Conservation (phyloP, 1,140 invertebrate genomes). For the Melitaea cinxia region DNA sequence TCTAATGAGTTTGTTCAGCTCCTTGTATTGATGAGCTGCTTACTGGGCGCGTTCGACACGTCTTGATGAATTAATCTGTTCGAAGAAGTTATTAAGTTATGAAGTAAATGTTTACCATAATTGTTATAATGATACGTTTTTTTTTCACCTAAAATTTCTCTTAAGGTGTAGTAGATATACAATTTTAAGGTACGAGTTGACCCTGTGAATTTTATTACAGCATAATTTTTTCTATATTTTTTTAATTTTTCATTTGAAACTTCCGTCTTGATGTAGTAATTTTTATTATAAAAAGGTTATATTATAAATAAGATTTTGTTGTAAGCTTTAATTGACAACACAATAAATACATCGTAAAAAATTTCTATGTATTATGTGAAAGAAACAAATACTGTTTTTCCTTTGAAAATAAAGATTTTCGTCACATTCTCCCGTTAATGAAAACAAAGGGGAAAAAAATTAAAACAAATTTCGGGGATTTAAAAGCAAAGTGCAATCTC, state of each 20-base stretch:
- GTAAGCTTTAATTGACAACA: too few species aligned
- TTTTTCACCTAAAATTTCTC: too few species aligned
- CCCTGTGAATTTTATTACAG: too few species aligned
- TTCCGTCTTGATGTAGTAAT: too few species aligned
- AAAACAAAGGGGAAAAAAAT: constrained; percentile 22
- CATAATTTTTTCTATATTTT: too few species aligned
- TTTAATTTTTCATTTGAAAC: too few species aligned
- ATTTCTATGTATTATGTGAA: neutral
- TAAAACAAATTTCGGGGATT: constrained; percentile 36
- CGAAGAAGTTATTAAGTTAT: neutral
- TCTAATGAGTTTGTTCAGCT: constrained; percentile 68
- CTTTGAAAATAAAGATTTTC: neutral
- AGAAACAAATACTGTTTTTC: neutral
- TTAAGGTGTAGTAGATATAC: too few species aligned
- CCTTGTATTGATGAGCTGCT: constrained; percentile 40
- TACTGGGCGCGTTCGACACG: constrained; percentile 50
- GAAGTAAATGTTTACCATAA: neutral
- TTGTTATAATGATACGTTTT: neutral
- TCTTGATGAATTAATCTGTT: constrained; percentile 59
- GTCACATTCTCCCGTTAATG: neutral
- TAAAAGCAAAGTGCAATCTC: constrained; percentile 54
- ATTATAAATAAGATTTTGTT: too few species aligned
- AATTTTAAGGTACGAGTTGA: too few species aligned
- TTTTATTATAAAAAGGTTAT: too few species aligned
- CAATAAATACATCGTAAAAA: neutral